Conservation (phyloP, 2,113 vertebrate species). For the Agapornis roseicollis region DNA sequence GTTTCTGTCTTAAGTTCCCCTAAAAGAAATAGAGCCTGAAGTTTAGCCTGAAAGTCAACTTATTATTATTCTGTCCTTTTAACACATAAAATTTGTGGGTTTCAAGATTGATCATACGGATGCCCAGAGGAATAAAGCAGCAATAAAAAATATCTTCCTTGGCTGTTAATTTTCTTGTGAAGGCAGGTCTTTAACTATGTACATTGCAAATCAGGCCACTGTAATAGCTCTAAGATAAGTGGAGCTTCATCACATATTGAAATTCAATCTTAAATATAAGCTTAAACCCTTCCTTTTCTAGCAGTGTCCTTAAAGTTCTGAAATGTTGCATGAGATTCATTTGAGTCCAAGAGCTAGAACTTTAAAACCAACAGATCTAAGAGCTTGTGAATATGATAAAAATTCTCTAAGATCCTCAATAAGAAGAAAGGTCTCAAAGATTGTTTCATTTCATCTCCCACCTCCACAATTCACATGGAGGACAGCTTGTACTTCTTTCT, state of each 20-base stretch:
- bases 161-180: constrained; percentile 10
- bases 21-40: not conserved
- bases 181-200: not conserved
- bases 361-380: not conserved
- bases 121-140: not conserved
- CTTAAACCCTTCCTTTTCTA: not conserved
- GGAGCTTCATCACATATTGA: not conserved
- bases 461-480: not conserved
- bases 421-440: not conserved
- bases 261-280: not conserved
- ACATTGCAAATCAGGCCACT: not conserved
- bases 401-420: not conserved
- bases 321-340: not conserved
- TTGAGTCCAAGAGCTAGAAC: not conserved
- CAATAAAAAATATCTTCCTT: not conserved
- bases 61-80: not conserved
- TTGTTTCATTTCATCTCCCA: not conserved
- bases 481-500: not conserved
- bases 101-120: not conserved
- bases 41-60: not conserved
- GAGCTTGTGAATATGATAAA: not conserved
- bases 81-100: not conserved
- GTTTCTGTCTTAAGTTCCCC: not conserved
- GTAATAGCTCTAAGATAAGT: not conserved
- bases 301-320: not conserved